phyloP scores from a whole-genome alignment of 2,888 invertebrate species.

The Pristionchus maxplancki region DNA sequence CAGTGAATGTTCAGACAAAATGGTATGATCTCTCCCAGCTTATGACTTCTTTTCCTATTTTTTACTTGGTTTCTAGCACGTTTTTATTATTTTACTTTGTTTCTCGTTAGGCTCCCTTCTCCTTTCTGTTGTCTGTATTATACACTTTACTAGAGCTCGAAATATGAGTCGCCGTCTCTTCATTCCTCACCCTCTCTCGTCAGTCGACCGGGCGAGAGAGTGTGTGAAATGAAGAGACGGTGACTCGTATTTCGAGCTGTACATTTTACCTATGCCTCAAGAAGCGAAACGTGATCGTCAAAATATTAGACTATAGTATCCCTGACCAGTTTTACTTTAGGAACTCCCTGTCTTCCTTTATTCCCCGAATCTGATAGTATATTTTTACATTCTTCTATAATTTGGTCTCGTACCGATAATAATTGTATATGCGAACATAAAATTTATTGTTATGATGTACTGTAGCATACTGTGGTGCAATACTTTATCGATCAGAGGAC shows the following conservation, averaged over 20 bases:
- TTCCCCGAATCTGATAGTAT: not conserved
- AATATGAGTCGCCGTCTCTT: too few relatives aligned
- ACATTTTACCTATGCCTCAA: too few relatives aligned
- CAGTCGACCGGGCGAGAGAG: too few relatives aligned
- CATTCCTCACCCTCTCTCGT: too few relatives aligned
- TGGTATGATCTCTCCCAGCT: not conserved
- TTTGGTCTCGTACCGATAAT: too few relatives aligned
- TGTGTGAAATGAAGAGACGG: too few relatives aligned
- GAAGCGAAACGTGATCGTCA: not conserved
- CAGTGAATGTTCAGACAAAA: not conserved
- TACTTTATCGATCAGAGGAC: conserved; percentile 27
- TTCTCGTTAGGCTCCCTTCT: not conserved
- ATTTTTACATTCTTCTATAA: not conserved
- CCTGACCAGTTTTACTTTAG: not conserved
- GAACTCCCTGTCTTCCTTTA: not conserved
- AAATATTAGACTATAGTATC: not conserved
- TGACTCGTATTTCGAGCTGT: too few relatives aligned
- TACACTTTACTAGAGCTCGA: not conserved
- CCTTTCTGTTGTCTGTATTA: conserved; percentile 11
- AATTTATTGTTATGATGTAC: not conserved
- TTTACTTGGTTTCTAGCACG: not conserved
- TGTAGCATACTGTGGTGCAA: too few relatives aligned
- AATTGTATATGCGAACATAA: not conserved
- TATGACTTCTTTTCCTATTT: not conserved
- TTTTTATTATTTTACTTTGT: not conserved